A percentile compares a stretch with the other conserved stretches of the same genome.
Evolutionary conservation across 2,113 vertebrate genomes (phyloP).

Genomic region (Tragulus kanchil): DNA sequence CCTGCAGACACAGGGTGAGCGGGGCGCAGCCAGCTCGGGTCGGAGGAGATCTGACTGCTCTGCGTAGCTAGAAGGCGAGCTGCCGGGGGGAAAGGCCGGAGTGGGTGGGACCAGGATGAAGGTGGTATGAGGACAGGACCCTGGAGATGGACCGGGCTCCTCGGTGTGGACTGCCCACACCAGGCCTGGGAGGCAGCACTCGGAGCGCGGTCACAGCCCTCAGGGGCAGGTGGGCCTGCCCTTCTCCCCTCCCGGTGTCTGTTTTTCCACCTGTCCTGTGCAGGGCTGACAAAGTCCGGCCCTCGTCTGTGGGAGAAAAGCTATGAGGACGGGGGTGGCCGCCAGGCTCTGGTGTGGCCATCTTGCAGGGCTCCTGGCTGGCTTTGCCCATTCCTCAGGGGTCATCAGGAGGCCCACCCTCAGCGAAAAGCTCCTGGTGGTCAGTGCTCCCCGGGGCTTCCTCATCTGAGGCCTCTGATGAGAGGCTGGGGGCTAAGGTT

Average conservation of each 20-base stretch:
- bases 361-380: too few relatives aligned
- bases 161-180: accelerated
- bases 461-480: neutral
- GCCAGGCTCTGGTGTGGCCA: accelerated
- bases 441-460: neutral
- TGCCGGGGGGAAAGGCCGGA: neutral
- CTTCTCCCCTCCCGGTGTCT: neutral
- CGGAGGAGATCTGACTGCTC: neutral
- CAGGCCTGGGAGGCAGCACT: neutral
- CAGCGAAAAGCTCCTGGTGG: too few relatives aligned
- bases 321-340: neutral
- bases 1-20: neutral
- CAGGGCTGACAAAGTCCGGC: too few relatives aligned
- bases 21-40: too few relatives aligned
- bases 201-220: neutral
- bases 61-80: neutral
- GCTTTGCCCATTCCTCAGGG: neutral
- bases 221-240: too few relatives aligned
- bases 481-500: accelerated
- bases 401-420: neutral
- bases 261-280: neutral
- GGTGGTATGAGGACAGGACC: neutral
- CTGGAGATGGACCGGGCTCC: neutral
- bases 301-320: neutral
- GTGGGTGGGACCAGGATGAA: neutral